Evolutionary conservation across 2,888 invertebrate species (phyloP).

Genomic region (Flabesymbios commensalis): DNA sequence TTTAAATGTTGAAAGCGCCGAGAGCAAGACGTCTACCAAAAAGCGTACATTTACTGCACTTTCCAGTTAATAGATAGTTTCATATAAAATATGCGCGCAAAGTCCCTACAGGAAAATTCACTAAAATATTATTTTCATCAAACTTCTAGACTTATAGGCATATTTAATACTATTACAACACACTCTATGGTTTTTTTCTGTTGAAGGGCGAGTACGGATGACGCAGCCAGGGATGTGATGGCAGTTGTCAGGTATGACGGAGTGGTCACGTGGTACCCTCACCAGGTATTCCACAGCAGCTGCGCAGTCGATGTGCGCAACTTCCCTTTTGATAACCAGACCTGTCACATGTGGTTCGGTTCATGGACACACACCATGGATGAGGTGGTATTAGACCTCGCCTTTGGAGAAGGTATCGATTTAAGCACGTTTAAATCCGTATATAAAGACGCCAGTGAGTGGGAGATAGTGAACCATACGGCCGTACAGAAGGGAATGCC

Average conservation of each 20-base stretch:
- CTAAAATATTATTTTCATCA: too few species aligned
- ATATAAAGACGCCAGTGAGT: constrained; percentile 24
- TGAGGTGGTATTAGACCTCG: constrained; percentile 18
- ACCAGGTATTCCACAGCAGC: constrained; percentile 19
- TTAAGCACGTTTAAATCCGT: constrained; percentile 23
- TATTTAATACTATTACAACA: too few species aligned
- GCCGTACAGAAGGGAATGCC: constrained; percentile 16
- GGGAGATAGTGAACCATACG: constrained; percentile 20
- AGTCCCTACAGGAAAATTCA: too few species aligned
- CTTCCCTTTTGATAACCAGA: constrained; percentile 33
- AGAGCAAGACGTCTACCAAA: too few species aligned
- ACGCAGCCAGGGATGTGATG: constrained; percentile 8
- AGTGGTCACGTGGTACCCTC: constrained; percentile 24
- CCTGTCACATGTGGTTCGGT: constrained; percentile 29
- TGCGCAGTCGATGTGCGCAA: constrained; percentile 26
- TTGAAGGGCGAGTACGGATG: constrained; percentile 16
- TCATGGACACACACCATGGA: constrained; percentile 24
- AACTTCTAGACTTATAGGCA: too few species aligned
- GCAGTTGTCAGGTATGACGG: constrained; percentile 17
- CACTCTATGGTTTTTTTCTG: neutral
- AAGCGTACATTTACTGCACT: too few species aligned
- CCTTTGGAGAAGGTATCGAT: constrained; percentile 18
- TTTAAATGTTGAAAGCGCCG: too few species aligned
- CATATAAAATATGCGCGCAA: too few species aligned
- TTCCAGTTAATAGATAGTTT: too few species aligned